Evolutionary conservation across 1,140 invertebrate genomes (phyloP), one percentile per base, ranked within the genome.

Genomic region (Cydia fagiglandana): DNA sequence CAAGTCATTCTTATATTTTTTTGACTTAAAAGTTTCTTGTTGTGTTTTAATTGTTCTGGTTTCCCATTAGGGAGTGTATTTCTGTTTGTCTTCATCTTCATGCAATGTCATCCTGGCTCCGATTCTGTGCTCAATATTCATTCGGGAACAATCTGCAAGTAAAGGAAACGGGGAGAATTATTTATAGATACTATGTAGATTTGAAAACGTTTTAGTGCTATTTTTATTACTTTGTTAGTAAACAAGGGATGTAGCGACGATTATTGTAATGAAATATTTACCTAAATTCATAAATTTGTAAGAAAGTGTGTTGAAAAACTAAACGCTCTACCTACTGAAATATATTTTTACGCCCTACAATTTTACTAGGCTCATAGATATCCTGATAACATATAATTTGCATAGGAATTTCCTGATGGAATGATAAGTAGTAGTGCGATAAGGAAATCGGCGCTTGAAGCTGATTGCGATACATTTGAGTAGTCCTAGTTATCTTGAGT

Each of bases 71-170:
- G 56, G 5, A 34, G 12, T 53, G 9, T 47, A 28, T 73, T 41
- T 50, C 4, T 24, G n/a, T 28, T 50, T 73, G 9, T 13, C 20
- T 73, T 73, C 47, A 24, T 73, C 17, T 77, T 83, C 24, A 86
- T 77, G 85, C 88, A 30, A 86, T 79, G 73, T 83, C 87, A 61
- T 76, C 79, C 78, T 81, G 75, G 73, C 78, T 77, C 86, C 86
- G 87, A 78, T 85, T 78, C 81, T 34, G 12, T 73, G 38, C 34
- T 45, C 17, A 66, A 45, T 30, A 61, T 73, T 76, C 79, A 80
- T 47, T 74, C 68, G 38, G 73, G 17, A 41, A 76, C 73, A 78
- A 86, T 83, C 88, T 90, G 88, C 9, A 78, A 86, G 81, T 38
- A 81, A 76, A 80, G 73, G 78, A 81, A 78, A 76, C 53, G 74